Percentiles rank a stretch among this genome's conserved stretches.
These are phyloP conservation scores for Volucella bombylans DNA, from an alignment of 2,888 invertebrate genomes.

Conservation along the genomic window DNA sequence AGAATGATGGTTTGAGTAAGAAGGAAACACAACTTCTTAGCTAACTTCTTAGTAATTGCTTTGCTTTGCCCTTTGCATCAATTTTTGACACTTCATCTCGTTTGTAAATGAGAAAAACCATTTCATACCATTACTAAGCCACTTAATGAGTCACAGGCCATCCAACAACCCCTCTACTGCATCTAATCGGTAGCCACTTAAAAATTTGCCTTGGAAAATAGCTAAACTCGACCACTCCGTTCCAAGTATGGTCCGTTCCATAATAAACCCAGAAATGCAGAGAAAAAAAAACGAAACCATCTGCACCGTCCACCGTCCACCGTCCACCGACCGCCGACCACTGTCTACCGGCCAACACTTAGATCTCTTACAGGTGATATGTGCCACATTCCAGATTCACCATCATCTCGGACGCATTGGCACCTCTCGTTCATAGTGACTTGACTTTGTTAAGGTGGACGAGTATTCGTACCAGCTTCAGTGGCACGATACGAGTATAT, in stretches of 20 bases:
- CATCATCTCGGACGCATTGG: conserved; percentile 36
- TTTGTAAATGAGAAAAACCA: no score
- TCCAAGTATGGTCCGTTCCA: conserved; percentile 50
- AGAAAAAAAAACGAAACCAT: neutral
- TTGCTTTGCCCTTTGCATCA: no score
- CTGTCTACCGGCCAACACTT: neutral
- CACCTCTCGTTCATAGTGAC: conserved; percentile 26
- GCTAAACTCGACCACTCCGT: conserved; percentile 13
- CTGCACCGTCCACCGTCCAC: neutral
- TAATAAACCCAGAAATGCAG: conserved; percentile 38
- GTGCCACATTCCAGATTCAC: conserved; percentile 50
- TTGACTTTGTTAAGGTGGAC: conserved; percentile 14
- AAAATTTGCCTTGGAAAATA: neutral
- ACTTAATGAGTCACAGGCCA: neutral
- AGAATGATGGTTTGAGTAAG: neutral
- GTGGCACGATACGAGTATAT: no score
- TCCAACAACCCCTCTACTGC: neutral
- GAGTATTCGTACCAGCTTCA: neutral
- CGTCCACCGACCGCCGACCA: no score
- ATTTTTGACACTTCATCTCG: no score
- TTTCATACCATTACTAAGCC: no score
- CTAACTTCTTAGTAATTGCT: no score
- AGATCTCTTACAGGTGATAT: conserved; percentile 1
- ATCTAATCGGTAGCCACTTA: neutral
- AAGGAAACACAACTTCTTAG: neutral